These are phyloP conservation scores for Thecophora atra DNA, from an alignment of 2,888 invertebrate species.

Conservation along the genomic window DNA sequence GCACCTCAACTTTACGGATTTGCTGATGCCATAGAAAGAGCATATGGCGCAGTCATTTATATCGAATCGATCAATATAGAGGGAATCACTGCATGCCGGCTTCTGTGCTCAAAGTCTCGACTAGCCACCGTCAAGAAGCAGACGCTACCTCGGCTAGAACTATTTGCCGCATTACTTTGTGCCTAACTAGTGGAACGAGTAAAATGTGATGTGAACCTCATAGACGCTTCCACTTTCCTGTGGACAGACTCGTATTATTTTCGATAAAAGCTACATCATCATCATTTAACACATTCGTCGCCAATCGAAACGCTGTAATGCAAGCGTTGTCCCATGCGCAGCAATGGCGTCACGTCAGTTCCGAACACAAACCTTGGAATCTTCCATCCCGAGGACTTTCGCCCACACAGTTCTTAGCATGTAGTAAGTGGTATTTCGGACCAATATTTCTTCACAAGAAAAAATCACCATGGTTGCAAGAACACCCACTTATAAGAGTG, in stretches of 20 bases:
- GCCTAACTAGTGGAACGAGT: conserved; percentile 13
- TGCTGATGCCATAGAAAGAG: conserved; percentile 2
- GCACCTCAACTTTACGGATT: background rate
- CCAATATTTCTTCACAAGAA: too few relatives aligned
- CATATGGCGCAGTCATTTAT: conserved; percentile 16
- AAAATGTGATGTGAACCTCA: background rate
- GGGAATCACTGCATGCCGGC: background rate
- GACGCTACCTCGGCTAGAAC: background rate
- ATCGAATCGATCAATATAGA: background rate
- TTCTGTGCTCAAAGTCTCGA: conserved; percentile 17
- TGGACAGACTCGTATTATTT: conserved; percentile 52
- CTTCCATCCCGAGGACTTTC: too few relatives aligned
- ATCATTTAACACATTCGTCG: conserved; percentile 41
- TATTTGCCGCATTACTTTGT: conserved; percentile 14
- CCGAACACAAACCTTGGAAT: too few relatives aligned
- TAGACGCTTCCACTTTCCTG: background rate
- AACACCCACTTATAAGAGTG: too few relatives aligned
- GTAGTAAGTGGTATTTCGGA: too few relatives aligned
- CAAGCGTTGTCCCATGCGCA: conserved; percentile 36
- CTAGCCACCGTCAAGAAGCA: background rate
- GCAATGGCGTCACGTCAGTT: conserved; percentile 35
- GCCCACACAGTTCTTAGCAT: too few relatives aligned
- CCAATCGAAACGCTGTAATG: conserved; percentile 41
- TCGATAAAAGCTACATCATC: conserved; percentile 45
- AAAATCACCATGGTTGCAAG: too few relatives aligned